Conservation (phyloP, 2,888 invertebrate species). For the Nymphalis urticae region DNA sequence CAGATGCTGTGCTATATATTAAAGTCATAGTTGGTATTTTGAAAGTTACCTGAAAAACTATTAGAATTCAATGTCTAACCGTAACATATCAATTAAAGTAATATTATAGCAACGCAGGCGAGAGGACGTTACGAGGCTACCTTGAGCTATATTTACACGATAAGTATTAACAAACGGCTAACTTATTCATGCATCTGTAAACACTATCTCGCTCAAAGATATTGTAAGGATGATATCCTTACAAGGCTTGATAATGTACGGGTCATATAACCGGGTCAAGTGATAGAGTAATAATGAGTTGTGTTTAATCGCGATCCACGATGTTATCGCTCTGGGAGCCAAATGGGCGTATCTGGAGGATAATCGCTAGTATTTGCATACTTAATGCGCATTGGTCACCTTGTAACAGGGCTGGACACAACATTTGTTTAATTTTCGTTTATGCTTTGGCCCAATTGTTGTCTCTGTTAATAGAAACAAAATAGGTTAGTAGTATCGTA, state of each 20-base stretch:
- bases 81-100: not conserved
- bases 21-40: too few relatives aligned
- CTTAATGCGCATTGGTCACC: constrained; percentile 43
- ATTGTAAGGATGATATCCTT: constrained; percentile 31
- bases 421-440: not conserved
- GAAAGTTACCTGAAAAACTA: too few relatives aligned
- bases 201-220: constrained; percentile 22
- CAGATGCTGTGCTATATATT: too few relatives aligned
- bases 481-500: not conserved
- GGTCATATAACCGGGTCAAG: constrained; percentile 39
- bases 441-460: not conserved
- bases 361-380: constrained; percentile 55
- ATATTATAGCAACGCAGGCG: not conserved
- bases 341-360: constrained; percentile 49
- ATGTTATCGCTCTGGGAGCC: constrained; percentile 47
- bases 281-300: constrained; percentile 54
- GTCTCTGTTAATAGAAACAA: not conserved
- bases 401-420: constrained; percentile 16
- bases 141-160: not conserved
- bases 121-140: not conserved
- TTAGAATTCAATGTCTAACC: not conserved
- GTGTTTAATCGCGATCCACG: constrained; percentile 43
- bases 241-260: constrained; percentile 29
- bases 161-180: constrained; percentile 11
- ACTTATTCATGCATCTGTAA: constrained; percentile 14